phyloP scores from a whole-genome alignment of 1,140 invertebrate species.

The Hesperophylax magnus region DNA sequence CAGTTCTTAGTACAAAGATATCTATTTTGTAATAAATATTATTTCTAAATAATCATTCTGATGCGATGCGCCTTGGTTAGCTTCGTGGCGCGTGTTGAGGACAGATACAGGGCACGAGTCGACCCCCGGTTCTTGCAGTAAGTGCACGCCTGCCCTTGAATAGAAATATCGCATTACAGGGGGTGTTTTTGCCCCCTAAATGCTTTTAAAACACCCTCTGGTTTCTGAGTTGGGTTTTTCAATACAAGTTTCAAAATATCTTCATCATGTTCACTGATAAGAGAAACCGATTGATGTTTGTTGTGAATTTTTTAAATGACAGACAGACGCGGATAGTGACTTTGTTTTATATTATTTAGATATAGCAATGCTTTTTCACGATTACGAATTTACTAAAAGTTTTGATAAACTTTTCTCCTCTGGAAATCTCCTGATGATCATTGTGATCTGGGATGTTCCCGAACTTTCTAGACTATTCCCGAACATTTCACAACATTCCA shows the following conservation, averaged over 20 bases:
- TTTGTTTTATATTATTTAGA: too few relatives aligned
- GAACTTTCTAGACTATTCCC: too few relatives aligned
- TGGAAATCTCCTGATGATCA: too few relatives aligned
- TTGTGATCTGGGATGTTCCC: too few relatives aligned
- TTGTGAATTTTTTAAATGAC: too few relatives aligned
- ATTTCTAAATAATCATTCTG: not conserved
- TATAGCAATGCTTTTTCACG: too few relatives aligned
- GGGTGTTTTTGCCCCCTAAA: constrained; percentile 26
- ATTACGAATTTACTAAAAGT: too few relatives aligned
- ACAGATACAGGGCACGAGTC: not conserved
- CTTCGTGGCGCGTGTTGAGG: not conserved
- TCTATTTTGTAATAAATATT: too few relatives aligned
- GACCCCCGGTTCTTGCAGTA: not conserved
- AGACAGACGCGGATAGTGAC: too few relatives aligned
- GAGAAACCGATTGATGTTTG: not conserved
- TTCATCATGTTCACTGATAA: not conserved
- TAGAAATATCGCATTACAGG: constrained; percentile 55
- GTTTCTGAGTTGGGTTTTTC: not conserved
- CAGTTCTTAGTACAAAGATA: too few relatives aligned
- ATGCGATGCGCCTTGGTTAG: not conserved
- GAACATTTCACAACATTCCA: too few relatives aligned
- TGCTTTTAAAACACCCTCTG: constrained; percentile 30
- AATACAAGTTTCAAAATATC: not conserved
- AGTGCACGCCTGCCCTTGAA: constrained; percentile 50
- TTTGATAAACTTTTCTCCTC: too few relatives aligned